Evolutionary conservation across 2,113 vertebrate genomes (phyloP).

Genomic region (Leptocoma aspasia): DNA sequence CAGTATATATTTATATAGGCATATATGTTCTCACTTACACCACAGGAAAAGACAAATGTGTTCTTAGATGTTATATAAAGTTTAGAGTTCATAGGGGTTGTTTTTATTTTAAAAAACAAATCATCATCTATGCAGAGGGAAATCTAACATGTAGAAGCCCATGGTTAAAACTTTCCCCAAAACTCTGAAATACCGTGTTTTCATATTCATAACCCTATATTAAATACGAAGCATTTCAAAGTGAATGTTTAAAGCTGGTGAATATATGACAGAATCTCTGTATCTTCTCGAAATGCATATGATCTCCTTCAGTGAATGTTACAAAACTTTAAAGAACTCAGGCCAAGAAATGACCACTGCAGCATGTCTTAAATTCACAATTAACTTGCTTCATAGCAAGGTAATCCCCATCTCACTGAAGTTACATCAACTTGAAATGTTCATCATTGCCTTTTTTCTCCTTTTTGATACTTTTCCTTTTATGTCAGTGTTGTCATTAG

Average conservation of each 20-base stretch:
- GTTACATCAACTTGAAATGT: accelerated
- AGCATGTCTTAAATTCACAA: neutral
- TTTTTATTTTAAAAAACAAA: constrained; percentile 10
- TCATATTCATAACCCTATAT: neutral
- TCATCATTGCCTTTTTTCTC: neutral
- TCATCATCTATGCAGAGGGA: neutral
- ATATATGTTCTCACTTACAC: constrained; percentile 22
- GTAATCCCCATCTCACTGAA: neutral
- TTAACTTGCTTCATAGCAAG: neutral
- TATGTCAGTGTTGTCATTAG: neutral
- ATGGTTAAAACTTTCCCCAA: neutral
- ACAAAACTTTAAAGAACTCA: neutral
- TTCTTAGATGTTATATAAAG: constrained; percentile 29
- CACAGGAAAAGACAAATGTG: constrained; percentile 34
- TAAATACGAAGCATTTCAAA: neutral
- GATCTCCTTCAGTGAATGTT: neutral
- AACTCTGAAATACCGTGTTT: neutral
- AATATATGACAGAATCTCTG: neutral
- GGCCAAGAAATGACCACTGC: neutral
- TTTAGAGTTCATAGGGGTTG: constrained; percentile 26
- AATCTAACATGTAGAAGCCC: neutral
- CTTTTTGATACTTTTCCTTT: neutral
- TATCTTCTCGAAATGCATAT: neutral
- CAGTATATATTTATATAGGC: constrained; percentile 29
- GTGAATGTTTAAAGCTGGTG: neutral